These are phyloP conservation scores for Autographa gamma DNA, from an alignment of 2,888 invertebrate species.

Conservation along the genomic window DNA sequence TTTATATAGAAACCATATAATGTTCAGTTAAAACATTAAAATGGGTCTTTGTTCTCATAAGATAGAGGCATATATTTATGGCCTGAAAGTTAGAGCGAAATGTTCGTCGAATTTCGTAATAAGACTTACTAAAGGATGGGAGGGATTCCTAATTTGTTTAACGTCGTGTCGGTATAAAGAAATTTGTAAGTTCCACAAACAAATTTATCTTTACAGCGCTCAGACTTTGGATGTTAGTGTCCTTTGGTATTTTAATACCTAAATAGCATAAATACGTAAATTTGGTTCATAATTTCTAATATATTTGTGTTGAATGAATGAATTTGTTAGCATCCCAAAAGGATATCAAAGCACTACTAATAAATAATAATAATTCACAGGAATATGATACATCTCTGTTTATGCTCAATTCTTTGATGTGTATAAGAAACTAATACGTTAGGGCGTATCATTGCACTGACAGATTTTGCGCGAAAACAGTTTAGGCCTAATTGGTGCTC, in stretches of 20 bases:
- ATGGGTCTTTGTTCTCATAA: neutral
- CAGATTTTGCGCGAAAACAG: neutral
- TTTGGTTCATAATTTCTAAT: conserved; percentile 24
- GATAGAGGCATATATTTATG: neutral
- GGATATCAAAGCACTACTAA: conserved; percentile 19
- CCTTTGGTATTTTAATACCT: conserved; percentile 19
- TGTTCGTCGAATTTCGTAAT: conserved; percentile 4
- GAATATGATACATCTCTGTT: neutral
- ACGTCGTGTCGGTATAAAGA: conserved; percentile 4
- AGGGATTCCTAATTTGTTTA: neutral
- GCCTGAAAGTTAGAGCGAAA: neutral
- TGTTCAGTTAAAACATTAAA: neutral
- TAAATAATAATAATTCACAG: too few species aligned
- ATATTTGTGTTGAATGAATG: conserved; percentile 36
- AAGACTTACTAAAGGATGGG: neutral
- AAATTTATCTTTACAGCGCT: neutral
- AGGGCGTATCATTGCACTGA: too few species aligned
- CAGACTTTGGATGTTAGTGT: conserved; percentile 4
- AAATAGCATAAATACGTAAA: conserved; percentile 10
- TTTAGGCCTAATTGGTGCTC: neutral
- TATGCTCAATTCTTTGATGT: too few species aligned
- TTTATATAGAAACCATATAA: neutral
- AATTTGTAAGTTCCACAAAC: conserved; percentile 2
- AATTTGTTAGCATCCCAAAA: conserved; percentile 14
- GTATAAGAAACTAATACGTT: too few species aligned